phyloP scores from a whole-genome alignment of 2,797 vertebrate species.

The Sus cebifrons region DNA sequence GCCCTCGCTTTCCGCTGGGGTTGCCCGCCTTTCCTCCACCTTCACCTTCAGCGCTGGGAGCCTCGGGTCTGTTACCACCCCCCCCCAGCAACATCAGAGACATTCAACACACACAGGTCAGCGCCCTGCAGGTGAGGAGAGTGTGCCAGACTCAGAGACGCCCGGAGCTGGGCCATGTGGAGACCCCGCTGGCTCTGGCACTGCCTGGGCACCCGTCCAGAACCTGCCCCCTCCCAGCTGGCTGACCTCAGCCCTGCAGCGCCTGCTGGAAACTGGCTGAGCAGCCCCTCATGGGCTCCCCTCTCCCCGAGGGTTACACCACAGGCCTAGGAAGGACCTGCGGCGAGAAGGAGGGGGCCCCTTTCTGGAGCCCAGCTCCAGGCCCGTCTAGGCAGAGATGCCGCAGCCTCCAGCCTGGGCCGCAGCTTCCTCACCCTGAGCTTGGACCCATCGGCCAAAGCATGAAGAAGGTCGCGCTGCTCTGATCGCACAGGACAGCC shows the following conservation, averaged over 20 bases:
- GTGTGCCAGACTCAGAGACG: neutral
- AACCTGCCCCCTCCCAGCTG: neutral
- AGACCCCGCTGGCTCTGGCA: neutral
- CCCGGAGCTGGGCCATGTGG: neutral
- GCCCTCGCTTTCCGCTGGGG: neutral
- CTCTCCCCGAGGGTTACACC: neutral
- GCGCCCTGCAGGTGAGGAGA: neutral
- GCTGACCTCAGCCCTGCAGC: neutral
- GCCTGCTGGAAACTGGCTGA: neutral
- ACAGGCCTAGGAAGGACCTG: neutral
- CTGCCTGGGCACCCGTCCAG: neutral
- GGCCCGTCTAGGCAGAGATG: neutral
- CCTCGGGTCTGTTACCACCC: neutral
- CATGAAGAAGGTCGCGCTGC: neutral
- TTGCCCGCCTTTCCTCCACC: slow-evolving; percentile 47
- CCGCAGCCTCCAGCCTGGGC: neutral
- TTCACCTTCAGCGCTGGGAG: slow-evolving; percentile 29
- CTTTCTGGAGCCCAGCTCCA: neutral
- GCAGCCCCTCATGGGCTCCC: neutral
- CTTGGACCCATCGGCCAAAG: neutral
- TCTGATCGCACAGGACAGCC: neutral
- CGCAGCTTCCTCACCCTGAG: neutral
- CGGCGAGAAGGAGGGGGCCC: neutral
- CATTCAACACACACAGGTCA: neutral
- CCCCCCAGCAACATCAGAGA: too few species aligned